Base-by-base conservation (phyloP, 2,888 invertebrate species). In the Epirrhoe tristata region DNA sequence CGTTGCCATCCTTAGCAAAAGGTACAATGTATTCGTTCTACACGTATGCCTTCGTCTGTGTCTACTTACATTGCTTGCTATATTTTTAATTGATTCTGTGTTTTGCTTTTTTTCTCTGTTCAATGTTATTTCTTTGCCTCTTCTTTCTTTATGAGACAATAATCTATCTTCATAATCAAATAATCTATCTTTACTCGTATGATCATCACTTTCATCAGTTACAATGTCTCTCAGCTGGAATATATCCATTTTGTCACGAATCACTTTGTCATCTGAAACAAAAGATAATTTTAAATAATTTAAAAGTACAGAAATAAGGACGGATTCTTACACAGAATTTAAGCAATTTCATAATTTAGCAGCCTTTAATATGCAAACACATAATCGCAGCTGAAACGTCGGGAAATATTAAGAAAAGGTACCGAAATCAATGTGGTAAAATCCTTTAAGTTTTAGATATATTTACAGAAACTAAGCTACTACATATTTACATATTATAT, bases 21-120 rank as follows among this genome's bases (percentile, higher is more conserved):
- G 83, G 61, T 92, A 93, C 79, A 93, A 82, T 75, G 83, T 74
- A 84, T 90, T 91, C 63, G 87, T 81, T 78, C 91, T 87, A 84
- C 87, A 91, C 1, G 88, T 91, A 32, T 89, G 78, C 70, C 81
- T 85, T 54, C 69, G 59, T 59, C 67, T 64, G 50, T 70, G 69
- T 69, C 73, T 59, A 69, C 72, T 70, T 72, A 68, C n/a, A 12
- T 51, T 61, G 6, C 12, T 8, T 7, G 50, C 50, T 58, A 39
- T 14, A 0, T 32, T 14, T 48, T 62, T 58, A n/a, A 48, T 8
- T 51, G 5, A 32, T 16, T 57, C 32, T 54, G 53, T 5, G 6
- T 46, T 52, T 16, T 48, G 36, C 16, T 48, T 48, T 48, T 16
- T 48, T 6, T 4, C 7, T 16, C 16, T 6, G 5, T 14, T 7